A percentile compares a stretch with the other conserved stretches of the same genome.
phyloP scores from a whole-genome alignment of 2,113 vertebrate species.

The Sinocyclocheilus anshuiensis region DNA sequence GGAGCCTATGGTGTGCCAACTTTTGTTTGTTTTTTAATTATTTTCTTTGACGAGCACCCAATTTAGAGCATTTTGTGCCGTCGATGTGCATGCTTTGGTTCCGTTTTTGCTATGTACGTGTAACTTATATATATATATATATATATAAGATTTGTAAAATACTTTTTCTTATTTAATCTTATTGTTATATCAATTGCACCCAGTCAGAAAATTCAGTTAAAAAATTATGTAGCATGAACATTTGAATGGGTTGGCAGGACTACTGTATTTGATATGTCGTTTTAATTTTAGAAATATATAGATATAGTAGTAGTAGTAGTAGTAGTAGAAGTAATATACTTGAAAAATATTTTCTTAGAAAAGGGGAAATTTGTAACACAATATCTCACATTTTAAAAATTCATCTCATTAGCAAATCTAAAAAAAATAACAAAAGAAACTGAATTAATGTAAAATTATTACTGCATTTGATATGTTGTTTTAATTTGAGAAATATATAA shows the following conservation, averaged over 20 bases:
- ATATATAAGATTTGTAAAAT: too few species aligned
- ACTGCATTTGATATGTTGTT: background rate
- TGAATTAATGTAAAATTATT: background rate
- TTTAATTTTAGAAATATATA: background rate
- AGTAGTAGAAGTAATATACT: background rate
- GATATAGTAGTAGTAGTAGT: too few species aligned
- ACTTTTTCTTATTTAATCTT: too few species aligned
- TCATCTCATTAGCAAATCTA: background rate
- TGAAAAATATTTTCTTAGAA: background rate
- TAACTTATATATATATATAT: too few species aligned
- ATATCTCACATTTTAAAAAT: background rate
- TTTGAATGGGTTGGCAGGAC: background rate
- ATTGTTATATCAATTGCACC: too few species aligned
- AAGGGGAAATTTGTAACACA: background rate
- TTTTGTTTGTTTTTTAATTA: too few species aligned
- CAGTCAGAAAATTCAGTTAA: background rate
- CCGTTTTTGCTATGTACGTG: too few species aligned
- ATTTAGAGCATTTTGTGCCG: too few species aligned
- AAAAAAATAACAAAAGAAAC: background rate
- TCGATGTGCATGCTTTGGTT: too few species aligned
- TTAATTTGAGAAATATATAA: background rate
- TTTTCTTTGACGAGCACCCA: too few species aligned
- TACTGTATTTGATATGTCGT: background rate
- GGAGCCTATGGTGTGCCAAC: too few species aligned
- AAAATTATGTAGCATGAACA: background rate